Evolutionary conservation across 2,113 vertebrate species (phyloP), one percentile per base, ranked within the genome.

Genomic region (Protobothrops flavoviridis): DNA sequence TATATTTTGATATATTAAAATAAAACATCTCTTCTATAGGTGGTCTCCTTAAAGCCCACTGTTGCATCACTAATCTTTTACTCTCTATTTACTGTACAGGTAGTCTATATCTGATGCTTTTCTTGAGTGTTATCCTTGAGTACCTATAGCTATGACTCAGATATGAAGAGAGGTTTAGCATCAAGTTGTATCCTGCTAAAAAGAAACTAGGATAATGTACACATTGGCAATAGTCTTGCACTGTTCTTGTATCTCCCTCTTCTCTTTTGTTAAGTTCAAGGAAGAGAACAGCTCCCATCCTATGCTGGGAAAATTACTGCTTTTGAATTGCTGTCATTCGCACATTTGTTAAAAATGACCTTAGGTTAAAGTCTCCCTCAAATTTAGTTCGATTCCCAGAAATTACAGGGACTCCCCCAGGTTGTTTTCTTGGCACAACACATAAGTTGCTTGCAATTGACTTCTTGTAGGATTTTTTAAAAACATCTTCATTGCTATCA

Each of bases 1-100:
- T 20, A 56, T 20, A 39, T 55, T 52, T 93, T 81, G 87, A 90
- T 93, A 87, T 45, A 90, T 87, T 93, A 87, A 90, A 86, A 55
- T 17, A 20, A 12, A 45, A 13, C 15, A 53, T 23, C 8, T 26
- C 21, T 87, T 81, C 45, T 90, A 45, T 23, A 87, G 55, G 48
- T 87, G n/a, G 33, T 85, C 59, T 26, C 52, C 69, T 90, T 56
- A 85, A 85, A 93, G 88, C 87, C n/a, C 55, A 9, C 13, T 53
- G n/a, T 55, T 55, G 57, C 48, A 59, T n/a, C 52, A 43, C n/a
- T 88, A 85, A 50, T 39, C 64, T 55, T 61, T 57, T 69, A 48
- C 85, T 91, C 24, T 90, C 33, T 39, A 69, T 55, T 85, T 55
- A 87, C 45, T n/a, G 26, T n/a, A 39, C 61, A 29, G 20, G 86